Evolutionary conservation across 2,888 invertebrate species (phyloP).

Genomic region (Cheilosia urbana): DNA sequence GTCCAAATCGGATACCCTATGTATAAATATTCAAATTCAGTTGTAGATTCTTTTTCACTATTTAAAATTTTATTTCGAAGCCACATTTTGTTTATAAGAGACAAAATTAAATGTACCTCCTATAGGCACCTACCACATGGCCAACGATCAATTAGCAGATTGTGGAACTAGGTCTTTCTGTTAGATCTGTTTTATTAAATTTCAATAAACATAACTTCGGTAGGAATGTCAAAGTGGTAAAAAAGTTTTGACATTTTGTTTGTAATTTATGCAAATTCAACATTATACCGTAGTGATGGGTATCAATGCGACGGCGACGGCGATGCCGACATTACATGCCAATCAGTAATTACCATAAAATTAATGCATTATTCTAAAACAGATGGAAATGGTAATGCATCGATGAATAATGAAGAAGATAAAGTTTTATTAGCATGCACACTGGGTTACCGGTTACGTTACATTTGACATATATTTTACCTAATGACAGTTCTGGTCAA

Average conservation of each 20-base stretch:
- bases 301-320: conserved; percentile 3
- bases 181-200: not conserved
- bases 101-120: not conserved
- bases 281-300: conserved; percentile 5
- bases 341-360: conserved; percentile 10
- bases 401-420: not conserved
- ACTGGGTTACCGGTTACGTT: not conserved
- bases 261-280: conserved; percentile 9
- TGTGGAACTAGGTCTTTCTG: conserved; percentile 6
- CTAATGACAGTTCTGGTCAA: not conserved
- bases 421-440: no score
- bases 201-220: conserved; percentile 31
- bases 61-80: no score
- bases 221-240: not conserved
- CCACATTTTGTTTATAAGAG: not conserved
- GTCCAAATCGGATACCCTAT: no score
- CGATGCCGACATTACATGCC: conserved; percentile 4
- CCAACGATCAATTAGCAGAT: conserved; percentile 7
- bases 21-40: no score
- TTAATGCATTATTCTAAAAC: not conserved
- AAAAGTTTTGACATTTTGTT: not conserved
- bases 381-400: not conserved
- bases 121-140: not conserved
- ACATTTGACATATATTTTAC: conserved; percentile 5
- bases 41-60: not conserved